phyloP scores from a whole-genome alignment of 2,113 vertebrate genomes.

The Megalops atlanticus region DNA sequence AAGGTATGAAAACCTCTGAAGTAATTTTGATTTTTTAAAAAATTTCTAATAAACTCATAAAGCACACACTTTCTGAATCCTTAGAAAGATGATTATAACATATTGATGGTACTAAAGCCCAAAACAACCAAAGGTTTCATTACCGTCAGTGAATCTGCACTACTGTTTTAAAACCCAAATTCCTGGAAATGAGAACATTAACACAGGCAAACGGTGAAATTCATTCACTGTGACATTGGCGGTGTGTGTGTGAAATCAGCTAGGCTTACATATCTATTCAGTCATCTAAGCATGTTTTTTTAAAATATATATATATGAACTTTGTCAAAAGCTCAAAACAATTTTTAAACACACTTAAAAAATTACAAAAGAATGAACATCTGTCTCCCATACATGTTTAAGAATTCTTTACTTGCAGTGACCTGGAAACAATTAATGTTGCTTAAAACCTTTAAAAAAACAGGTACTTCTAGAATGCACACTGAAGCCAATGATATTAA shows the following conservation, averaged over 20 bases:
- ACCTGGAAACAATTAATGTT: not conserved
- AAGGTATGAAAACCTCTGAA: not conserved
- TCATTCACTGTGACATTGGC: not conserved
- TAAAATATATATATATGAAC: not conserved
- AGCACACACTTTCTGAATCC: not conserved
- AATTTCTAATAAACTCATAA: not conserved
- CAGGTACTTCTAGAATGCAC: not conserved
- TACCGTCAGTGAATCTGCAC: not conserved
- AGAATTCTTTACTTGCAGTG: not conserved
- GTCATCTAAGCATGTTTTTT: not conserved
- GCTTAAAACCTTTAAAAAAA: not conserved
- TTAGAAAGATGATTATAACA: not conserved
- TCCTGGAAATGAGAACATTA: not conserved
- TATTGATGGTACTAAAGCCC: not conserved
- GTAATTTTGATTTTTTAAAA: not conserved
- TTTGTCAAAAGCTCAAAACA: not conserved
- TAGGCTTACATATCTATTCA: not conserved
- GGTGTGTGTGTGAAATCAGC: not conserved
- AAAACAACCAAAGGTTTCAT: not conserved
- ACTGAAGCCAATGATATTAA: not conserved
- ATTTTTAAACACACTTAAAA: not conserved
- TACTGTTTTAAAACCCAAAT: not conserved
- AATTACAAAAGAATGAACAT: not conserved
- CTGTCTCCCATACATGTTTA: not conserved
- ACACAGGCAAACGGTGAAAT: not conserved